phyloP scores from a whole-genome alignment of 2,113 vertebrate genomes.

The Chaenogobius annularis region DNA sequence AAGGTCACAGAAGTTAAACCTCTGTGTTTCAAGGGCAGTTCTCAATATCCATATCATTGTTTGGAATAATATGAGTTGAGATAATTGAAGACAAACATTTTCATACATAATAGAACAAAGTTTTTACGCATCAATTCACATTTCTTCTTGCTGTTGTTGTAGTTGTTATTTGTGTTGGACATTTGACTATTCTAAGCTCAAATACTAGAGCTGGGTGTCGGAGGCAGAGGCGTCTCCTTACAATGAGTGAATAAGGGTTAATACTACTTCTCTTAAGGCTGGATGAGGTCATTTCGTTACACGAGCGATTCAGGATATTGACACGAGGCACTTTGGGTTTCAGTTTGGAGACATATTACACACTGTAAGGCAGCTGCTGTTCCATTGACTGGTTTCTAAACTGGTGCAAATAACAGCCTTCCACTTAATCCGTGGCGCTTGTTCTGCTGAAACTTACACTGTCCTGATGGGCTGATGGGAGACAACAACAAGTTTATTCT shows the following conservation, averaged over 20 bases:
- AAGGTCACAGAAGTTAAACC: constrained; percentile 33
- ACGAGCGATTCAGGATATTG: constrained; percentile 26
- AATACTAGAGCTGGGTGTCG: constrained; percentile 18
- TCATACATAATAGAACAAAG: neutral
- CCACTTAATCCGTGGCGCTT: neutral
- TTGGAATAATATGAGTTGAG: neutral
- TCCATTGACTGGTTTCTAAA: neutral
- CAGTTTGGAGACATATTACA: constrained; percentile 36
- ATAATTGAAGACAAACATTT: constrained; percentile 9
- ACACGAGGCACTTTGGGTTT: constrained; percentile 42
- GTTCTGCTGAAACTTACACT: neutral
- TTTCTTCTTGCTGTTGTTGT: neutral
- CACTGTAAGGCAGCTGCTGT: constrained; percentile 11
- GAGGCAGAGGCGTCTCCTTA: constrained; percentile 52
- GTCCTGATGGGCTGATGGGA: neutral
- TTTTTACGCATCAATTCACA: neutral
- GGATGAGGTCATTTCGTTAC: constrained; percentile 61
- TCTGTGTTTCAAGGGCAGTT: constrained; percentile 6
- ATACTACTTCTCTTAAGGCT: constrained; percentile 55
- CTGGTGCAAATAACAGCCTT: neutral
- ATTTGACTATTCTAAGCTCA: constrained; percentile 13
- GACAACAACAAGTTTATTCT: neutral
- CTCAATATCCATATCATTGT: neutral
- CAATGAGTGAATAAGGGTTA: constrained; percentile 55
- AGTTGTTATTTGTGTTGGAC: constrained; percentile 7